These are phyloP conservation scores for Torymus aiolomorphi DNA, from an alignment of 2,888 invertebrate species.

Conservation along the genomic window DNA sequence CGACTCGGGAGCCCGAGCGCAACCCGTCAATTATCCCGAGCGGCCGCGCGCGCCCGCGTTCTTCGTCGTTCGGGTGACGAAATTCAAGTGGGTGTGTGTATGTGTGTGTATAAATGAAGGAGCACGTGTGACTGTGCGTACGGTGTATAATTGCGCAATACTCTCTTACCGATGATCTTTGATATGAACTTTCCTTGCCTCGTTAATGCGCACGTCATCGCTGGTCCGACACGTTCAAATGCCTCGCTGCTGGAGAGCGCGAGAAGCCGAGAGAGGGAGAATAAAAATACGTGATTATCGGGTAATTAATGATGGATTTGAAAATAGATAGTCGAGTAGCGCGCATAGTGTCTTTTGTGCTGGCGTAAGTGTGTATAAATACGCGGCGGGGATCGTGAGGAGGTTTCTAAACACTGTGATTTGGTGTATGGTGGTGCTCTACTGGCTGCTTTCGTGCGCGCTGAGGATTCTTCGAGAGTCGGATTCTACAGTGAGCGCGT, in stretches of 20 bases:
- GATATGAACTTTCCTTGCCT: constrained; percentile 17
- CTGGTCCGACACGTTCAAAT: too few species aligned
- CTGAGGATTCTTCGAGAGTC: too few species aligned
- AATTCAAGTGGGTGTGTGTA: constrained; percentile 26
- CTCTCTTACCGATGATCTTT: not conserved
- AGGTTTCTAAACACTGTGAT: too few species aligned
- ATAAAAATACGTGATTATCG: constrained; percentile 35
- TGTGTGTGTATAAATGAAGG: not conserved
- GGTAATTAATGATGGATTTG: constrained; percentile 34
- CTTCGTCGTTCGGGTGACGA: constrained; percentile 31
- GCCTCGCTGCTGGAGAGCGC: too few species aligned
- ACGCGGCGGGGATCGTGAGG: too few species aligned
- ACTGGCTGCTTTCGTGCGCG: too few species aligned
- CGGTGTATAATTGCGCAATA: constrained; percentile 9
- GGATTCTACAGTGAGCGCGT: too few species aligned
- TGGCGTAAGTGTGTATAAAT: too few species aligned
- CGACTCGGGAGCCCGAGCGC: constrained; percentile 8
- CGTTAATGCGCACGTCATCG: not conserved
- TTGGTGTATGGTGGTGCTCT: too few species aligned
- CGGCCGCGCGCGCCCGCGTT: not conserved
- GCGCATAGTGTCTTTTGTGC: too few species aligned
- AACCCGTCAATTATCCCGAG: constrained; percentile 47
- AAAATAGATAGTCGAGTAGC: too few species aligned
- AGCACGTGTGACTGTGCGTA: not conserved
- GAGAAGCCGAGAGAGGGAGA: too few species aligned